A percentile compares a stretch with the other conserved stretches of the same genome.
Evolutionary conservation across 2,113 vertebrate genomes (phyloP).

Genomic region (Acanthisitta chloris): DNA sequence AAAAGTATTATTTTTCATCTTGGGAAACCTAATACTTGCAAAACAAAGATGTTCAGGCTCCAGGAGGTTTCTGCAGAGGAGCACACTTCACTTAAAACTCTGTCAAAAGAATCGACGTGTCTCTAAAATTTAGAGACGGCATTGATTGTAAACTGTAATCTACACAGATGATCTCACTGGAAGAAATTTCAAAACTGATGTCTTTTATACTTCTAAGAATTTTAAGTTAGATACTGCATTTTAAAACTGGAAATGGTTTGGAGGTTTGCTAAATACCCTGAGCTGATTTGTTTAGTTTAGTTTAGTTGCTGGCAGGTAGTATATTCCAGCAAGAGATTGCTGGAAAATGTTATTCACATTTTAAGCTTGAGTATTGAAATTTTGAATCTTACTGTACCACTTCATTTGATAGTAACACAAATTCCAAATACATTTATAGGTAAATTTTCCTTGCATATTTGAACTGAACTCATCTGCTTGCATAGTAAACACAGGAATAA

Average conservation of each 20-base stretch:
- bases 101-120: neutral
- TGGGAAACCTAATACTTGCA: neutral
- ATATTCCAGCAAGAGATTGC: neutral
- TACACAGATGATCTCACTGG: neutral
- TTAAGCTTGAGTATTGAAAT: neutral
- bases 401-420: neutral
- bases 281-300: neutral
- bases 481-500: neutral
- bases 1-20: neutral
- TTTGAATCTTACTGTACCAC: neutral
- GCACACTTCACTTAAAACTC: neutral
- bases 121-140: neutral
- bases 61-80: neutral
- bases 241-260: neutral
- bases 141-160: neutral
- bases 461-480: neutral
- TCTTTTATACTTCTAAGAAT: neutral
- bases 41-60: neutral
- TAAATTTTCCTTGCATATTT: neutral
- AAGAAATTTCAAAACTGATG: neutral
- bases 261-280: neutral
- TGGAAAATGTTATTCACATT: neutral
- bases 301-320: neutral
- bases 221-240: neutral
- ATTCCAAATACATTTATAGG: neutral